Evolutionary conservation across 2,888 invertebrate species (phyloP).

Genomic region (Cerceris ruficornis): DNA sequence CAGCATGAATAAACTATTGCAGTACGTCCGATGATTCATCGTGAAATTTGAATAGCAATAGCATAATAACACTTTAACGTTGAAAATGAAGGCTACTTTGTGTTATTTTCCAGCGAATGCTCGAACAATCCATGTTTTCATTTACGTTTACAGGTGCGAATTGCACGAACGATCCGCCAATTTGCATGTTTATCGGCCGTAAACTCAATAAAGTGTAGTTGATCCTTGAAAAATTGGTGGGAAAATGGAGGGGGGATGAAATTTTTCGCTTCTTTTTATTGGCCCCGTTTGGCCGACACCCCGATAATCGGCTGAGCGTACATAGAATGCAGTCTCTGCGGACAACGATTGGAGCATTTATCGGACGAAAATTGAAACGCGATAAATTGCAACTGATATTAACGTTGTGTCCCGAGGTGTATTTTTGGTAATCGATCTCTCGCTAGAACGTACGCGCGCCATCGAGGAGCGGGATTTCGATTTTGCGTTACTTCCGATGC

Average conservation of each 20-base stretch:
- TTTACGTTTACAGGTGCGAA: constrained; percentile 11
- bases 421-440: background rate
- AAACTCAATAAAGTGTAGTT: constrained; percentile 53
- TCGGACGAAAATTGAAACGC: constrained; percentile 37
- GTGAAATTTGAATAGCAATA: too few species aligned
- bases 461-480: too few species aligned
- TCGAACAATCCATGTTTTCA: constrained; percentile 13
- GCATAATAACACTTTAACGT: too few species aligned
- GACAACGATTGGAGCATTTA: constrained; percentile 1
- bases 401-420: background rate
- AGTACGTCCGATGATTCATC: too few species aligned
- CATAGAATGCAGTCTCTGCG: constrained; percentile 9
- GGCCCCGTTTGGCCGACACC: background rate
- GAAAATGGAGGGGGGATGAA: constrained; percentile 1
- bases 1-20: too few species aligned
- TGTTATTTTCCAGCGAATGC: too few species aligned
- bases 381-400: constrained; percentile 7
- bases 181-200: constrained; percentile 69
- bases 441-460: background rate
- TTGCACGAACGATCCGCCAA: constrained; percentile 24
- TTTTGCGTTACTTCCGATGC: too few species aligned
- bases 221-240: constrained; percentile 42
- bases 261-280: constrained; percentile 15
- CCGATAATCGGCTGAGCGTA: constrained; percentile 22
- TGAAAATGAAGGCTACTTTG: too few species aligned